A percentile compares a stretch with the other conserved stretches of the same genome.
phyloP scores from a whole-genome alignment of 2,797 vertebrate genomes.

The Clarias fuscus region DNA sequence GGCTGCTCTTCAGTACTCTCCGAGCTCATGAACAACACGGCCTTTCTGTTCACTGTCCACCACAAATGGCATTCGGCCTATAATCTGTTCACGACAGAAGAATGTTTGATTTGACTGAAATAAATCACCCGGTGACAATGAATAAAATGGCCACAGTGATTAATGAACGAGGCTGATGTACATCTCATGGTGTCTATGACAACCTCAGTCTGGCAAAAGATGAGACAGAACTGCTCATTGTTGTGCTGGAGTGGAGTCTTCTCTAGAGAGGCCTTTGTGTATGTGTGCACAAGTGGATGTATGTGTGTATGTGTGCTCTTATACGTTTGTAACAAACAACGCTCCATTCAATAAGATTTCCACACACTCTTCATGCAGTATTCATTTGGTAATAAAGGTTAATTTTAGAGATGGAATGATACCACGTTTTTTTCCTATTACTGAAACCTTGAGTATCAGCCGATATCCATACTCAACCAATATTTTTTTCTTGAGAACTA shows the following conservation, averaged over 20 bases:
- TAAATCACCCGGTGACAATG: constrained; percentile 54
- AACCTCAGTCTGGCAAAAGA: constrained; percentile 57
- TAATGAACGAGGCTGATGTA: constrained; percentile 54
- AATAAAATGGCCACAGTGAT: constrained; percentile 52
- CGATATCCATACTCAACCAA: not conserved
- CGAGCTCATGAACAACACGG: constrained; percentile 37
- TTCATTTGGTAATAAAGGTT: constrained; percentile 1
- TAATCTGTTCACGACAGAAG: constrained; percentile 52
- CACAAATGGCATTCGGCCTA: constrained; percentile 25
- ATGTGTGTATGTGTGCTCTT: not conserved
- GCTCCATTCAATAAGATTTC: not conserved
- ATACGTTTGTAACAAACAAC: constrained; percentile 14
- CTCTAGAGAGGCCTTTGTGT: constrained; percentile 48
- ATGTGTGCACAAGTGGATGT: constrained; percentile 40
- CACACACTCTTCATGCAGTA: not conserved
- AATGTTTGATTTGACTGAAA: constrained; percentile 50
- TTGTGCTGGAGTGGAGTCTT: constrained; percentile 48
- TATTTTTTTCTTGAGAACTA: not conserved
- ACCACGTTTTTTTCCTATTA: not conserved
- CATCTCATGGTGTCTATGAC: constrained; percentile 60
- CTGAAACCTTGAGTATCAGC: not conserved
- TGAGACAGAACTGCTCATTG: constrained; percentile 57
- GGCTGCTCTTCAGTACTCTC: constrained; percentile 28
- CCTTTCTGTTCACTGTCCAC: constrained; percentile 49
- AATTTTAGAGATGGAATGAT: not conserved